A percentile compares a stretch with the other conserved stretches of the same genome.
Evolutionary conservation across 2,113 vertebrate species (phyloP).

Genomic region (Gorsachius goisagi): DNA sequence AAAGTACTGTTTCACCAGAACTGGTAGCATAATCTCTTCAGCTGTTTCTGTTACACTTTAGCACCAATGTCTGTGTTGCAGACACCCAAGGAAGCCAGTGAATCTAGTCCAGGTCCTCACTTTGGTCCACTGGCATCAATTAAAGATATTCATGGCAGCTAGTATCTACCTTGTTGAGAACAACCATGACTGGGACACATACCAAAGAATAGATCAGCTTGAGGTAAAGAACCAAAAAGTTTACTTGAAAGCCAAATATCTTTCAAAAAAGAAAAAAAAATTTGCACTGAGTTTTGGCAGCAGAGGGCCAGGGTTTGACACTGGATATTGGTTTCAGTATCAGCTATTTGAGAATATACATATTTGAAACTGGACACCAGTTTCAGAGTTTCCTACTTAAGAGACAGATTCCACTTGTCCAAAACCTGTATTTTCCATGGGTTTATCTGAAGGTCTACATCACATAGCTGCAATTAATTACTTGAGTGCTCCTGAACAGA

Average conservation of each 20-base stretch:
- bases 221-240: not conserved
- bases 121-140: not conserved
- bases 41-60: not conserved
- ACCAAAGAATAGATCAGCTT: not conserved
- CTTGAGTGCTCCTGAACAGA: not conserved
- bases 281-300: not conserved
- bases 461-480: not conserved
- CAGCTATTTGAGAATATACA: not conserved
- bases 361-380: not conserved
- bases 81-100: not conserved
- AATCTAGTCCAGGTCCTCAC: not conserved
- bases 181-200: not conserved
- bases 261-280: not conserved
- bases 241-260: not conserved
- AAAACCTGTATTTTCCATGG: not conserved
- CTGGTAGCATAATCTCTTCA: conserved; percentile 10
- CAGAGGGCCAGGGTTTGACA: not conserved
- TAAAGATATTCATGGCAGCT: not conserved
- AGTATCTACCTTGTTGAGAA: not conserved
- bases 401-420: not conserved
- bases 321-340: not conserved
- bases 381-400: not conserved
- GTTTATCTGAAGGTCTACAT: not conserved
- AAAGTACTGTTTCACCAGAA: not conserved
- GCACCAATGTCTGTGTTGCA: not conserved